phyloP scores from a whole-genome alignment of 2,113 vertebrate genomes.

The Chlorodrepanis virens region DNA sequence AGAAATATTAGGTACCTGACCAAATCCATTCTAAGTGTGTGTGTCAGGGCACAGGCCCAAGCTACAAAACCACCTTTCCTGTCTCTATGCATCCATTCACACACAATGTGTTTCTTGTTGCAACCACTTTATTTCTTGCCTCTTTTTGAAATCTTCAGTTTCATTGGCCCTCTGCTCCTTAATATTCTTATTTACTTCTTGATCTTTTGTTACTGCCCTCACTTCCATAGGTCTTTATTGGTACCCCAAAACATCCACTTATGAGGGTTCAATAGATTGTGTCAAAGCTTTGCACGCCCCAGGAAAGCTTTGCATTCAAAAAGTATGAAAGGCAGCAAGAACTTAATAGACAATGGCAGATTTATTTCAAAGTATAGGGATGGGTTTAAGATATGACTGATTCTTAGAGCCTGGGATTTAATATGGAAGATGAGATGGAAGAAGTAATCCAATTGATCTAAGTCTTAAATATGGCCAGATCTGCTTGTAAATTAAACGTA shows the following conservation, averaged over 20 bases:
- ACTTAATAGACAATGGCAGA: not conserved
- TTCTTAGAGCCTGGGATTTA: not conserved
- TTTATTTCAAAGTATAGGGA: not conserved
- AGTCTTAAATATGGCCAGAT: not conserved
- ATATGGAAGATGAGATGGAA: not conserved
- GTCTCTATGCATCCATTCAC: not conserved
- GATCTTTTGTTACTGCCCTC: not conserved
- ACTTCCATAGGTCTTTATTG: not conserved
- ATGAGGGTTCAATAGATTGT: not conserved
- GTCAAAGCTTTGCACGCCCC: not conserved
- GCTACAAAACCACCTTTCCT: not conserved
- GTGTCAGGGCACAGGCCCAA: not conserved
- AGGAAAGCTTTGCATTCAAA: not conserved
- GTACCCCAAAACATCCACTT: not conserved
- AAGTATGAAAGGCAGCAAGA: not conserved
- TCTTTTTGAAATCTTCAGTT: not conserved
- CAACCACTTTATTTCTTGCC: not conserved
- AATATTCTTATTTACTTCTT: not conserved
- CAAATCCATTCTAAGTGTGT: not conserved
- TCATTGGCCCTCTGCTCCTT: not conserved
- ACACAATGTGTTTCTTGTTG: not conserved
- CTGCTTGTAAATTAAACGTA: slow-evolving; percentile 12
- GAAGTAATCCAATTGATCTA: not conserved
- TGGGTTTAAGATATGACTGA: not conserved
- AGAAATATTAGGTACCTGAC: not conserved